Evolutionary conservation across 2,888 invertebrate genomes (phyloP).

Genomic region (Leucoptera coffeella): DNA sequence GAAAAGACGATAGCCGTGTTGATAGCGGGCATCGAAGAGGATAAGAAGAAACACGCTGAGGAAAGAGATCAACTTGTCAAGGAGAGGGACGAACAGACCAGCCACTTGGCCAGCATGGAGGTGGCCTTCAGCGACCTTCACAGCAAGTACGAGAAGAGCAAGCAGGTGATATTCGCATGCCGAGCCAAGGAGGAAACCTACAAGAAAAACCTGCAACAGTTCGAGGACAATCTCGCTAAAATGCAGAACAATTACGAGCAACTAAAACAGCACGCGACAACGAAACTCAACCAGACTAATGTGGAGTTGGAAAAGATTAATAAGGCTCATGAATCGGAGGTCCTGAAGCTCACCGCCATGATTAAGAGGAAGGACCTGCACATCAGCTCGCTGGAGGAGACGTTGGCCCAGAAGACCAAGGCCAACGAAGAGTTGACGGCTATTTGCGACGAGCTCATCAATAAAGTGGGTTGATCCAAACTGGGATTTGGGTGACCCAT

Average conservation of each 20-base stretch:
- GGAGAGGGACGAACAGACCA: constrained; percentile 56
- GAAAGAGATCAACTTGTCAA: constrained; percentile 44
- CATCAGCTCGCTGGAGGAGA: constrained; percentile 72
- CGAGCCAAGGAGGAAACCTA: constrained; percentile 62
- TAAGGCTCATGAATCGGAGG: constrained; percentile 70
- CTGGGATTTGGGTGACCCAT: no score
- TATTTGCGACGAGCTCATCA: constrained; percentile 90
- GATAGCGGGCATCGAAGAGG: constrained; percentile 65
- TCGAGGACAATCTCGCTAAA: constrained; percentile 61
- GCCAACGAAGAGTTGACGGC: constrained; percentile 86
- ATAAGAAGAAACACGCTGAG: constrained; percentile 52
- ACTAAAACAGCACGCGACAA: constrained; percentile 82
- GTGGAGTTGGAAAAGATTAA: constrained; percentile 72
- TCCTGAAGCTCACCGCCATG: constrained; percentile 79
- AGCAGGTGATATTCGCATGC: constrained; percentile 48
- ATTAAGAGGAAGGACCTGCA: constrained; percentile 84
- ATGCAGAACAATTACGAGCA: constrained; percentile 81
- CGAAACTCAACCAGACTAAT: constrained; percentile 70
- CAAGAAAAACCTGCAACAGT: constrained; percentile 60
- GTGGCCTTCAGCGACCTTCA: constrained; percentile 58
- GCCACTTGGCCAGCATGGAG: constrained; percentile 57
- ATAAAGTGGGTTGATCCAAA: constrained; percentile 38
- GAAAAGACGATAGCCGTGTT: constrained; percentile 72
- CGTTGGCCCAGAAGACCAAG: constrained; percentile 79
- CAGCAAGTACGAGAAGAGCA: constrained; percentile 61